A percentile compares a stretch with the other conserved stretches of the same genome.
Conservation (phyloP, 2,113 vertebrate species). For the Kobus ellipsiprymnus region DNA sequence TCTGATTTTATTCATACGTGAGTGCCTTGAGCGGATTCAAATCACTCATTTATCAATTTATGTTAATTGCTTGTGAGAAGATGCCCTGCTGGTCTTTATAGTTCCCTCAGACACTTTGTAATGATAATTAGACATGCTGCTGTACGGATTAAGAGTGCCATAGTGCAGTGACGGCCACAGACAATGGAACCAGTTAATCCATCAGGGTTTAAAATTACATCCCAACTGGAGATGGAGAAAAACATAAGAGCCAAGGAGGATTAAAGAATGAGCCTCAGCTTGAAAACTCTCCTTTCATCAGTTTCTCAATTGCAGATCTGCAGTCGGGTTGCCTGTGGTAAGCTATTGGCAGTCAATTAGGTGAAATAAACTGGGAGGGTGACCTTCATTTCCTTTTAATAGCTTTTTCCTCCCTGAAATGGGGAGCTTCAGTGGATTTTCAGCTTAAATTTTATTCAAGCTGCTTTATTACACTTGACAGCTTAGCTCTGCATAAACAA, state of each 20-base stretch:
- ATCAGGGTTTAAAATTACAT: constrained; percentile 91
- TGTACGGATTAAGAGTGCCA: constrained; percentile 86
- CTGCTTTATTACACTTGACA: constrained; percentile 90
- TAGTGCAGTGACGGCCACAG: constrained; percentile 82
- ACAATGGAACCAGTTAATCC: constrained; percentile 91
- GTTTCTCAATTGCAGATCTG: constrained; percentile 87
- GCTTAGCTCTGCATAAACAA: constrained; percentile 88
- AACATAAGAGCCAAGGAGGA: constrained; percentile 81
- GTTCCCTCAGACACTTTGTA: constrained; percentile 89
- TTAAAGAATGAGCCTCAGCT: constrained; percentile 88
- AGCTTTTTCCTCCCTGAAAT: constrained; percentile 89
- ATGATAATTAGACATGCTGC: constrained; percentile 93
- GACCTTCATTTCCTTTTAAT: constrained; percentile 96
- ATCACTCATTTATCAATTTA: constrained; percentile 93
- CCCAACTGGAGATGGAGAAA: constrained; percentile 85
- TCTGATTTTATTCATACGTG: constrained; percentile 85
- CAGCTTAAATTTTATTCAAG: constrained; percentile 89
- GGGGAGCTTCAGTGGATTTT: constrained; percentile 91
- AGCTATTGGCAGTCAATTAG: constrained; percentile 96
- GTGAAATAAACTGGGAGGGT: constrained; percentile 97
- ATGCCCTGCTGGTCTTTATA: constrained; percentile 89
- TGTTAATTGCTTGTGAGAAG: constrained; percentile 94
- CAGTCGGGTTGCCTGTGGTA: constrained; percentile 83
- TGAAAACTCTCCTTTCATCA: constrained; percentile 88
- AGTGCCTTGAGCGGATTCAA: constrained; percentile 82